A percentile compares a stretch with the other conserved stretches of the same genome.
Evolutionary conservation across 2,113 vertebrate genomes (phyloP).

Genomic region (Leptobrachium ailaonicum): DNA sequence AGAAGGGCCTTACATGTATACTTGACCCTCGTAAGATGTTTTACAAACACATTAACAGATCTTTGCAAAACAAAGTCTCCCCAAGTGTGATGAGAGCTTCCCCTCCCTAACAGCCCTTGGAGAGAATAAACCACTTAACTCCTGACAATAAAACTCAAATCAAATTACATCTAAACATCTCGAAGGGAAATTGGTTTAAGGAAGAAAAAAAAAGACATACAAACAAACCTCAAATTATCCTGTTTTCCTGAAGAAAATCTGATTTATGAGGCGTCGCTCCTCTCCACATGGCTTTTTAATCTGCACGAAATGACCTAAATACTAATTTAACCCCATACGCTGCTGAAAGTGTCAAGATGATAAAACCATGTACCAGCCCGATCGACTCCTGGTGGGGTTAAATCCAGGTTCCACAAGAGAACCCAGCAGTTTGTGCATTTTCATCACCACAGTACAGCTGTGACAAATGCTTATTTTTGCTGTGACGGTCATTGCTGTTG

Average conservation of each 20-base stretch:
- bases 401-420: not conserved
- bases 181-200: conserved; percentile 49
- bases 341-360: not conserved
- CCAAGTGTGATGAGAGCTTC: conserved; percentile 20
- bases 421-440: not conserved
- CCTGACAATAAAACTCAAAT: conserved; percentile 50
- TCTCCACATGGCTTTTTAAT: conserved; percentile 33
- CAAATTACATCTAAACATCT: conserved; percentile 51
- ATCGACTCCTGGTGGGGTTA: not conserved
- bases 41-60: conserved; percentile 4
- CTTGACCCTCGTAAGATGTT: conserved; percentile 15
- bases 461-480: not conserved
- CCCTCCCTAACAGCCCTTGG: conserved; percentile 27
- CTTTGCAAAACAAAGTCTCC: conserved; percentile 15
- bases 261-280: conserved; percentile 29
- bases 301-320: conserved; percentile 45
- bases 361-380: not conserved
- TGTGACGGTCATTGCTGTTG: not conserved
- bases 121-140: conserved; percentile 50
- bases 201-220: conserved; percentile 39
- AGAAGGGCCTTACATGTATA: not conserved
- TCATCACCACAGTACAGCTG: not conserved
- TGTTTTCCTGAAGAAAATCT: conserved; percentile 45
- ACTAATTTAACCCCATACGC: conserved; percentile 15
- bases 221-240: conserved; percentile 50